Evolutionary conservation across 64 coral and sea anemone genomes (phyloP).

Genomic region (Actinia tenebrosa): DNA sequence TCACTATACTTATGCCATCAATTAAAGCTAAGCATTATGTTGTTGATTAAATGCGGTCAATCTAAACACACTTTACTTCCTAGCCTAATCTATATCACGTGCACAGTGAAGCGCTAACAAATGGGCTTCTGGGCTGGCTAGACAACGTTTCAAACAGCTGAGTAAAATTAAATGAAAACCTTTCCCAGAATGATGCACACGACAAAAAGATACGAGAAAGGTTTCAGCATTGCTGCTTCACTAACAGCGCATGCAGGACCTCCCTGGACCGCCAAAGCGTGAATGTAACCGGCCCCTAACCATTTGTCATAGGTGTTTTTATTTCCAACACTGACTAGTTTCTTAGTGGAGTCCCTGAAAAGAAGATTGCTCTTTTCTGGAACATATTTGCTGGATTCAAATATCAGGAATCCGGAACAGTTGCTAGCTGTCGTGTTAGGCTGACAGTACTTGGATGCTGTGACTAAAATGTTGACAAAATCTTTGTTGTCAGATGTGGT

Average conservation of each 20-base stretch:
- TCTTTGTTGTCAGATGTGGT: not conserved
- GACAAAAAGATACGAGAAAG: not conserved
- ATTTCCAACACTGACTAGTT: slow-evolving; percentile 23
- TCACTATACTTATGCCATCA: no score
- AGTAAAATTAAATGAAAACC: not conserved
- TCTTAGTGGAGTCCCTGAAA: slow-evolving; percentile 57
- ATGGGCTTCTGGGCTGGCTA: no score
- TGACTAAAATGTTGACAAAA: not conserved
- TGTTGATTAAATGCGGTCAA: no score
- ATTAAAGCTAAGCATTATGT: no score
- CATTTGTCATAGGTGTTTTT: slow-evolving; percentile 21
- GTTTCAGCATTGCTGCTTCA: not conserved
- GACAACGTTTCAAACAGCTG: no score
- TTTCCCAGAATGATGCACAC: not conserved
- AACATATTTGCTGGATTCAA: slow-evolving; percentile 18
- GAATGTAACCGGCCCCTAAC: slow-evolving; percentile 36
- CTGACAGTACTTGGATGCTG: not conserved
- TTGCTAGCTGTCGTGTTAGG: not conserved
- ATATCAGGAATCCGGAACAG: not conserved
- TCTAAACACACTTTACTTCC: no score
- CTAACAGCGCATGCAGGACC: not conserved
- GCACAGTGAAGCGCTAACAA: no score
- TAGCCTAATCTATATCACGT: no score
- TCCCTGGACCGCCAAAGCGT: not conserved
- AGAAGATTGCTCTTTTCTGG: slow-evolving; percentile 29